These are phyloP conservation scores for Procambarus clarkii DNA, from an alignment of 1,140 invertebrate species.

Conservation along the genomic window DNA sequence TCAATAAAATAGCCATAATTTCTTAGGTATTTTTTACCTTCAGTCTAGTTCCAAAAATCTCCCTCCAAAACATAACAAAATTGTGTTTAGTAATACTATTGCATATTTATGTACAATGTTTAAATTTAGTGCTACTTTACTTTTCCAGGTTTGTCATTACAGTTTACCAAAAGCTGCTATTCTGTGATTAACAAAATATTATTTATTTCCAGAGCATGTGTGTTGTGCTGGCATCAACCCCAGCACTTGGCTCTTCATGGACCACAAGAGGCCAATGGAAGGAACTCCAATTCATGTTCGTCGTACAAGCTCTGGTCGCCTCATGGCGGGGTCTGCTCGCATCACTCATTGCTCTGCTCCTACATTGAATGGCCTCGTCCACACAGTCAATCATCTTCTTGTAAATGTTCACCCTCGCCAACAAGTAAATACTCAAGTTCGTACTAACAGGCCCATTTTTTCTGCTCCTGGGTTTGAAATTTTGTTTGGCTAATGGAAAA, in stretches of 20 bases:
- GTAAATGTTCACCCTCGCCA: slow-evolving; percentile 28
- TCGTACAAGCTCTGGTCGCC: slow-evolving; percentile 77
- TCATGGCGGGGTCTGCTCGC: slow-evolving; percentile 78
- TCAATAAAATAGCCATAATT: no score
- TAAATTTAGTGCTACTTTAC: no score
- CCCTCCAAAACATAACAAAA: no score
- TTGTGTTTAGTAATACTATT: no score
- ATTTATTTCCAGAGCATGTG: slow-evolving; percentile 77
- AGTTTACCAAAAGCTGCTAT: neutral
- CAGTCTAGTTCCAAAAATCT: no score
- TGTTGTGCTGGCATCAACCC: slow-evolving; percentile 80
- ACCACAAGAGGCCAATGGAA: slow-evolving; percentile 77
- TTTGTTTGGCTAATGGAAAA: slow-evolving; percentile 30
- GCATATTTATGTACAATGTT: no score
- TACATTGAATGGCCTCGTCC: slow-evolving; percentile 80
- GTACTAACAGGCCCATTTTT: slow-evolving; percentile 11
- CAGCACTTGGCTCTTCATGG: slow-evolving; percentile 79
- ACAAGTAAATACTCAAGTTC: no score
- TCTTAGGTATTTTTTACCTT: no score
- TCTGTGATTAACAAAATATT: neutral
- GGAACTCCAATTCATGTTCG: slow-evolving; percentile 76
- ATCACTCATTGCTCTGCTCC: slow-evolving; percentile 80
- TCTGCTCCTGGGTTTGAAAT: slow-evolving; percentile 36
- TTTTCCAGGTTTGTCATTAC: no score
- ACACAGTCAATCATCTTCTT: slow-evolving; percentile 77